phyloP scores from a whole-genome alignment of 2,888 invertebrate species.

The Dexiosoma caninum region DNA sequence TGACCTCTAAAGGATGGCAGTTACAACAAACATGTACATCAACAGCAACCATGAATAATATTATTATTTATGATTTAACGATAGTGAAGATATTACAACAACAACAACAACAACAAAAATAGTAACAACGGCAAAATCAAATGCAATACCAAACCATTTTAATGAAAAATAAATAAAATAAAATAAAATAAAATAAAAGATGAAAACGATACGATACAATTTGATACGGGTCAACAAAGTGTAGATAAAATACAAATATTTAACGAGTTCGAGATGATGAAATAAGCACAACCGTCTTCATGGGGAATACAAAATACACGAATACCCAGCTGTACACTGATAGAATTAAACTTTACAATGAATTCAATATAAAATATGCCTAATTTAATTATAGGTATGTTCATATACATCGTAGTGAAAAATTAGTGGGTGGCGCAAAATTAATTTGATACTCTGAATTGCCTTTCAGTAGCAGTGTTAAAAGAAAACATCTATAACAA shows the following conservation, averaged over 20 bases:
- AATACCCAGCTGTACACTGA: no score
- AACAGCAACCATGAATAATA: slow-evolving; percentile 20
- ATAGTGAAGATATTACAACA: slow-evolving; percentile 22
- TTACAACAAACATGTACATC: slow-evolving; percentile 18
- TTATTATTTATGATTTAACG: slow-evolving; percentile 57
- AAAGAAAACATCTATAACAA: no score
- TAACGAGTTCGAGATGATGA: background rate
- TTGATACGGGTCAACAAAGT: background rate
- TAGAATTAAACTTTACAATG: no score
- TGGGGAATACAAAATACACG: background rate
- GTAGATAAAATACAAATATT: background rate
- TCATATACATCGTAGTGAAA: no score
- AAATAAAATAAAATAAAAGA: no score
- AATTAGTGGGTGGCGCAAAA: no score
- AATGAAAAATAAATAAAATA: slow-evolving; percentile 27
- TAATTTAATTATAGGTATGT: no score
- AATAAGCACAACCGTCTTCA: background rate
- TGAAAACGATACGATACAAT: background rate
- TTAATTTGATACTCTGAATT: no score
- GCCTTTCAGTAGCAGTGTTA: no score
- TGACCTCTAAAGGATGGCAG: slow-evolving; percentile 61
- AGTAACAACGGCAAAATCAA: background rate
- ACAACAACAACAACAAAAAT: background rate
- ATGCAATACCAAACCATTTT: slow-evolving; percentile 6
- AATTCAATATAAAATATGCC: no score